A percentile compares a stretch with the other conserved stretches of the same genome.
Evolutionary conservation across 2,797 vertebrate species (phyloP).

Genomic region (Paramormyrops hopkinsi): DNA sequence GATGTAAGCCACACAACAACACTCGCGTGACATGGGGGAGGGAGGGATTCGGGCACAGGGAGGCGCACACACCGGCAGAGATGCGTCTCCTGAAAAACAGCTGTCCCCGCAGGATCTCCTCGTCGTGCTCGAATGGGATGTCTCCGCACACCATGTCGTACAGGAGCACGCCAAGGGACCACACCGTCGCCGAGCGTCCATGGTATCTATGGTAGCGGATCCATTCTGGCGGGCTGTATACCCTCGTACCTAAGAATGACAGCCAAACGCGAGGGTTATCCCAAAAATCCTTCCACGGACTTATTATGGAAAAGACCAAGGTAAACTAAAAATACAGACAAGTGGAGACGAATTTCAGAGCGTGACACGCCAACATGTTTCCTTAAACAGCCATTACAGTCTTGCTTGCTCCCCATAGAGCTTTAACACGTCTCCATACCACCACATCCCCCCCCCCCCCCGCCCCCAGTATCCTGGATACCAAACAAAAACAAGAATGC

Average conservation of each 20-base stretch:
- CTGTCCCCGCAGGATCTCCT: conserved; percentile 67
- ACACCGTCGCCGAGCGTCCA: conserved; percentile 73
- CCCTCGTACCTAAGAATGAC: conserved; percentile 59
- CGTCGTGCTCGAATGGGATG: conserved; percentile 74
- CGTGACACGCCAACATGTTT: neutral
- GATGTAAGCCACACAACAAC: neutral
- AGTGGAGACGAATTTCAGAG: neutral
- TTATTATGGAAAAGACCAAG: neutral
- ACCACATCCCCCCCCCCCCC: neutral
- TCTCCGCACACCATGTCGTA: conserved; percentile 78
- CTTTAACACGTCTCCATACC: neutral
- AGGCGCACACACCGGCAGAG: conserved; percentile 57
- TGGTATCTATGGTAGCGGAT: conserved; percentile 74
- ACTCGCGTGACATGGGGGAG: neutral
- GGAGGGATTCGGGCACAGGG: neutral
- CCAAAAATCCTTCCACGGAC: neutral
- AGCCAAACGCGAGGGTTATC: neutral
- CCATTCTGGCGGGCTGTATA: conserved; percentile 77
- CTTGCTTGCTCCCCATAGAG: neutral
- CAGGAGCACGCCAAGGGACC: conserved; percentile 73
- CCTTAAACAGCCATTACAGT: neutral
- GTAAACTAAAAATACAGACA: neutral
- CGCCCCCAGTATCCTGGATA: conserved; percentile 63
- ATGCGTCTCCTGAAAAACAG: conserved; percentile 70
- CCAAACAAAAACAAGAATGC: conserved; percentile 62